Conservation (phyloP, 23 tunicate species). For the Halocynthia aurantium region DNA sequence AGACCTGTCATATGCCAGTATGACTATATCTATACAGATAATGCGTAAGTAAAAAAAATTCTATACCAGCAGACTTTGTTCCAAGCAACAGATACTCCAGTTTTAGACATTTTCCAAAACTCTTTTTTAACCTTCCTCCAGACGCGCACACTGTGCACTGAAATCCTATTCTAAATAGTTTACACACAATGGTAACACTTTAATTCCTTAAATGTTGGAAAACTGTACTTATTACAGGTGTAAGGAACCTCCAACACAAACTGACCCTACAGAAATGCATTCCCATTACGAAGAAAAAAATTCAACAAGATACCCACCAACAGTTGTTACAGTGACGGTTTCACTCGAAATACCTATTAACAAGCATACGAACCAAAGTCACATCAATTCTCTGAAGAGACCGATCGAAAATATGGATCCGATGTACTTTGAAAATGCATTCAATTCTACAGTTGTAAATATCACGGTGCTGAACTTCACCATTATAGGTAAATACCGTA, state of each 20-base stretch:
- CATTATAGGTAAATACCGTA: background rate
- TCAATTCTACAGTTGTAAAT: slow-evolving; percentile 16
- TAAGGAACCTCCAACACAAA: too few relatives aligned
- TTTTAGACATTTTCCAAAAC: too few relatives aligned
- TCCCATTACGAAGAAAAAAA: too few relatives aligned
- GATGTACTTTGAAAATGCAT: slow-evolving; percentile 15
- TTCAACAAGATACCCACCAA: background rate
- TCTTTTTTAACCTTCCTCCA: too few relatives aligned
- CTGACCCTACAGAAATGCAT: too few relatives aligned
- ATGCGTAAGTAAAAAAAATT: slow-evolving; percentile 26
- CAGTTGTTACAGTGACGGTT: slow-evolving; percentile 9
- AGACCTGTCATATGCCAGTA: slow-evolving; percentile 45
- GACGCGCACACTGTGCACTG: too few relatives aligned
- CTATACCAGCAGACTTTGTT: too few relatives aligned
- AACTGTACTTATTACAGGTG: too few relatives aligned
- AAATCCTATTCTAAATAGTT: too few relatives aligned
- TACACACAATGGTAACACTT: background rate
- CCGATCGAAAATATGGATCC: background rate
- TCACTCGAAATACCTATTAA: slow-evolving; percentile 10
- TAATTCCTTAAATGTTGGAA: background rate
- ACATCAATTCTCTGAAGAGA: background rate
- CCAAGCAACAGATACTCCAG: too few relatives aligned
- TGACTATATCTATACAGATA: slow-evolving; percentile 26
- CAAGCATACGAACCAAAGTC: background rate
- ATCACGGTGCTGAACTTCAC: slow-evolving; percentile 16